phyloP scores from a whole-genome alignment of 2,888 invertebrate species.

The Caenorhabditis imperialis region DNA sequence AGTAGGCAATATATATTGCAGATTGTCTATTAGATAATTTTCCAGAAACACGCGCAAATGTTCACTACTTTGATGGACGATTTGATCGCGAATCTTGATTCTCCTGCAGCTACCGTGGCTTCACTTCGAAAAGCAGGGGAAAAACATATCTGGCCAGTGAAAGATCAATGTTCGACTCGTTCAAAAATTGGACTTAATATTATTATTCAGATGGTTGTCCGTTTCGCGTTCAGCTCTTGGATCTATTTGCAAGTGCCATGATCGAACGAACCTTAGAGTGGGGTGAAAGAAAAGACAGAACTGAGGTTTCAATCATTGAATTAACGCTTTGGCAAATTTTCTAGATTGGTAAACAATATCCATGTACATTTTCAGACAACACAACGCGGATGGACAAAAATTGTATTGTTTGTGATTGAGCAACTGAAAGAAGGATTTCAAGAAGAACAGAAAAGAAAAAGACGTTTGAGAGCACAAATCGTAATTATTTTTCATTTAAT shows the following conservation, averaged over 20 bases:
- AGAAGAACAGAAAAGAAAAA: conserved; percentile 59
- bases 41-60: conserved; percentile 60
- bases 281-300: conserved; percentile 66
- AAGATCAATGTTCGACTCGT: conserved; percentile 53
- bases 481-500: background rate
- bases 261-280: conserved; percentile 66
- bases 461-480: conserved; percentile 45
- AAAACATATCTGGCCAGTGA: conserved; percentile 54
- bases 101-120: conserved; percentile 52
- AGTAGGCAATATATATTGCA: conserved; percentile 14
- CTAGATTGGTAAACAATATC: background rate
- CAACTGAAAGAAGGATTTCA: conserved; percentile 66
- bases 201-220: conserved; percentile 60
- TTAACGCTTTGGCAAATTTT: background rate
- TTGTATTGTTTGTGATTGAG: conserved; percentile 66
- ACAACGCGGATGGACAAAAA: conserved; percentile 68
- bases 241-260: conserved; percentile 65
- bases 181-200: background rate
- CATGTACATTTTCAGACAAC: conserved; percentile 59
- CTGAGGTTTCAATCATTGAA: conserved; percentile 45
- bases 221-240: conserved; percentile 61
- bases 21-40: background rate
- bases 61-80: conserved; percentile 65
- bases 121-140: conserved; percentile 60
- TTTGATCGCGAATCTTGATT: conserved; percentile 57